phyloP scores from a whole-genome alignment of 2,888 invertebrate genomes.

The Cephus runcator region DNA sequence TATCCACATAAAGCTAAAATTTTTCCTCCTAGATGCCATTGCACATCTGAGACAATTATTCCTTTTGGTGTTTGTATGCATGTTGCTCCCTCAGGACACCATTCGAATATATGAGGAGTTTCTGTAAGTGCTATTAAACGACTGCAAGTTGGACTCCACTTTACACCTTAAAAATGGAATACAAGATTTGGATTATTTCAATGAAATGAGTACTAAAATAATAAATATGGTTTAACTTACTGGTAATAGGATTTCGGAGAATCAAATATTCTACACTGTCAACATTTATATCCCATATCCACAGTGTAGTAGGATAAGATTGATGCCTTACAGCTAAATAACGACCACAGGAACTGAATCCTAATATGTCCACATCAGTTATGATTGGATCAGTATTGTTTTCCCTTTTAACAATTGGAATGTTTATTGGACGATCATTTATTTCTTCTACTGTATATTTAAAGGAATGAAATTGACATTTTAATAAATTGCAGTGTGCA shows the following conservation, averaged over 20 bases:
- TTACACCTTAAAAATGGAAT: constrained; percentile 38
- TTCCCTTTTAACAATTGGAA: constrained; percentile 47
- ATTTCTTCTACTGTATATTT: constrained; percentile 51
- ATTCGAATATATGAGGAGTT: constrained; percentile 50
- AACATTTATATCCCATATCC: constrained; percentile 56
- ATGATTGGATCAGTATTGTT: constrained; percentile 34
- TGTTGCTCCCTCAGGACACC: constrained; percentile 43
- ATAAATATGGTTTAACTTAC: constrained; percentile 30
- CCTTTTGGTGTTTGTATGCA: constrained; percentile 46
- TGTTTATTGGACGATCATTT: constrained; percentile 51
- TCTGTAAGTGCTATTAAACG: constrained; percentile 50
- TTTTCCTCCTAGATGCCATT: constrained; percentile 50
- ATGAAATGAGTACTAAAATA: constrained; percentile 1
- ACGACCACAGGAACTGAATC: constrained; percentile 56
- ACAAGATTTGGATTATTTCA: background rate
- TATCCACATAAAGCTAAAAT: constrained; percentile 50
- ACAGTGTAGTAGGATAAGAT: constrained; percentile 56
- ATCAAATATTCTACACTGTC: constrained; percentile 55
- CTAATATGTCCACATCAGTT: constrained; percentile 50
- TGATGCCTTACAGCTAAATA: constrained; percentile 56
- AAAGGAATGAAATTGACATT: background rate
- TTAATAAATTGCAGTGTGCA: background rate
- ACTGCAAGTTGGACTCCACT: constrained; percentile 47
- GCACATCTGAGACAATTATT: constrained; percentile 49
- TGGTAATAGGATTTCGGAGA: constrained; percentile 50